A percentile compares a stretch with the other conserved stretches of the same genome.
Evolutionary conservation across 2,888 invertebrate species (phyloP).

Genomic region (Lasioglossum figueresi): DNA sequence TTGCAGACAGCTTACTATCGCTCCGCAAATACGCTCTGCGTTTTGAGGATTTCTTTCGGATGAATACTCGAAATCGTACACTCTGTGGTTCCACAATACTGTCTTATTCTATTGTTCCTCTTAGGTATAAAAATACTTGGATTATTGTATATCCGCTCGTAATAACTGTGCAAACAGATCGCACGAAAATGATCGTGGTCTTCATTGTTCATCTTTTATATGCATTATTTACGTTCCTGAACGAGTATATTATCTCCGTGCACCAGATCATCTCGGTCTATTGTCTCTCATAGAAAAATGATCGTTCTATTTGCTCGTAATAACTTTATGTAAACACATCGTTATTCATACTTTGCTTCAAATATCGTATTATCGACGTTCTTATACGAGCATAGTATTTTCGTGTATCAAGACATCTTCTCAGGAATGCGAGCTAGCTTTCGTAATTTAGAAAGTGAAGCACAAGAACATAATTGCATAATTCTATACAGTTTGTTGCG

Average conservation of each 20-base stretch:
- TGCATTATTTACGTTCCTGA: not conserved
- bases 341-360: not conserved
- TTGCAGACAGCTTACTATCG: conserved; percentile 4
- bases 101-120: not conserved
- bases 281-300: not conserved
- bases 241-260: not conserved
- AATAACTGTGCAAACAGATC: not conserved
- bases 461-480: not conserved
- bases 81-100: not conserved
- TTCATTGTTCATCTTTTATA: not conserved
- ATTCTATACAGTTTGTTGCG: not conserved
- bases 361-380: not conserved
- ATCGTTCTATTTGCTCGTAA: not conserved
- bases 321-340: not conserved
- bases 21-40: not conserved
- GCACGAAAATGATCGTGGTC: not conserved
- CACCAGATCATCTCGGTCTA: not conserved
- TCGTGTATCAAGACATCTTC: not conserved
- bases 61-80: not conserved
- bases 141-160: not conserved
- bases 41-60: not conserved
- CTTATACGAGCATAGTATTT: not conserved
- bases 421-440: not conserved
- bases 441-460: not conserved
- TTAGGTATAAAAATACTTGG: not conserved